These are phyloP conservation scores for Dioctria rufipes DNA, from an alignment of 2,888 invertebrate genomes.

Conservation along the genomic window DNA sequence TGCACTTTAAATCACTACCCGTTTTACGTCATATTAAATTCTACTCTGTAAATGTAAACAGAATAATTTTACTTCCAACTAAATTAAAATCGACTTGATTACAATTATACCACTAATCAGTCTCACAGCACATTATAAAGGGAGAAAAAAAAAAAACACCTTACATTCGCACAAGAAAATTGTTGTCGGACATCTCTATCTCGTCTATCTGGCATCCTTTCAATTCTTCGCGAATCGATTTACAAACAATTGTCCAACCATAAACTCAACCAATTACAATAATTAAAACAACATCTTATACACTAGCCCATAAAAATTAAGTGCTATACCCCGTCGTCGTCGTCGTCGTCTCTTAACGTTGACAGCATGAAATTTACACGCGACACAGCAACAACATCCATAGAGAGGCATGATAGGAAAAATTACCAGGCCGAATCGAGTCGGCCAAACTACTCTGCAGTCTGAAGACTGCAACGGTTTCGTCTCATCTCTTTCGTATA, in stretches of 20 bases:
- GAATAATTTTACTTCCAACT: too few relatives aligned
- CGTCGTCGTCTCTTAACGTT: conserved; percentile 9
- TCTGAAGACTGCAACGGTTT: not conserved
- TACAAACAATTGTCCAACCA: conserved; percentile 41
- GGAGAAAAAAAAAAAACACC: not conserved
- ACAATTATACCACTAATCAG: too few relatives aligned
- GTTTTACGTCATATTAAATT: too few relatives aligned
- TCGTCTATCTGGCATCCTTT: too few relatives aligned
- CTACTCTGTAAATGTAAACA: too few relatives aligned
- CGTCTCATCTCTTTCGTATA: not conserved
- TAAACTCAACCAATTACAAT: conserved; percentile 41
- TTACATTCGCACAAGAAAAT: too few relatives aligned
- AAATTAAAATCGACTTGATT: too few relatives aligned
- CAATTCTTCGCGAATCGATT: conserved; percentile 35
- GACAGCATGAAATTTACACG: conserved; percentile 47
- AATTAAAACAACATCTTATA: conserved; percentile 39
- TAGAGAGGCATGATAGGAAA: conserved; percentile 8
- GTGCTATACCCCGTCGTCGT: conserved; percentile 31
- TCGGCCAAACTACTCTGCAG: not conserved
- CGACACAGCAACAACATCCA: not conserved
- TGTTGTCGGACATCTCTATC: too few relatives aligned
- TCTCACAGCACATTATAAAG: too few relatives aligned
- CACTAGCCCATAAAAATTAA: conserved; percentile 37
- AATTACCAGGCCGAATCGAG: too few relatives aligned
- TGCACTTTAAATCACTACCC: too few relatives aligned